phyloP scores from a whole-genome alignment of 2,888 invertebrate genomes.

The Subacronicta megacephala region DNA sequence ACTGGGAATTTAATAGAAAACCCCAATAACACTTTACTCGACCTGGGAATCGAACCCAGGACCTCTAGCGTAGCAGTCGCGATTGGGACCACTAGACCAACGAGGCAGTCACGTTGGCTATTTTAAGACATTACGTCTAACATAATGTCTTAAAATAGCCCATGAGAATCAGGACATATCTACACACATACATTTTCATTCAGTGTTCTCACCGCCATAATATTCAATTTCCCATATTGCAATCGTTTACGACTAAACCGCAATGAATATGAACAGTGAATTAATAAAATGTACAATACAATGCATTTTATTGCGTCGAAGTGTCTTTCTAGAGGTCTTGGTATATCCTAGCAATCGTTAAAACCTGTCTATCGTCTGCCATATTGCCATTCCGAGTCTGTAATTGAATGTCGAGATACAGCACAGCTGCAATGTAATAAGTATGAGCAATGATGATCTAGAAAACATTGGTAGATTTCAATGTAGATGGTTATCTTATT shows the following conservation, averaged over 20 bases:
- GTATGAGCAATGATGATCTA: slow-evolving; percentile 9
- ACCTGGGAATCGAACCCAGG: too few relatives aligned
- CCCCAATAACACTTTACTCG: too few relatives aligned
- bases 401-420: slow-evolving; percentile 14
- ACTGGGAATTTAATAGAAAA: too few relatives aligned
- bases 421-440: slow-evolving; percentile 8
- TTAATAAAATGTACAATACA: slow-evolving; percentile 11
- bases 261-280: slow-evolving; percentile 9
- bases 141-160: too few relatives aligned
- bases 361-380: slow-evolving; percentile 5
- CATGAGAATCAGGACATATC: neutral
- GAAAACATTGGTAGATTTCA: too few relatives aligned
- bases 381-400: slow-evolving; percentile 25
- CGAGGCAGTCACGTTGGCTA: too few relatives aligned
- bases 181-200: neutral
- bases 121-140: too few relatives aligned
- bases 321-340: slow-evolving; percentile 1
- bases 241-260: slow-evolving; percentile 5
- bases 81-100: too few relatives aligned
- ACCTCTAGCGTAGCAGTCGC: too few relatives aligned
- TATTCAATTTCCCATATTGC: slow-evolving; percentile 5
- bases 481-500: too few relatives aligned
- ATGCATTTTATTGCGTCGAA: slow-evolving; percentile 4
- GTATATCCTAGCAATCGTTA: slow-evolving; percentile 12
- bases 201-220: too few relatives aligned